These are phyloP conservation scores for Geothlypis trichas DNA, from an alignment of 2,113 vertebrate species.

Conservation along the genomic window DNA sequence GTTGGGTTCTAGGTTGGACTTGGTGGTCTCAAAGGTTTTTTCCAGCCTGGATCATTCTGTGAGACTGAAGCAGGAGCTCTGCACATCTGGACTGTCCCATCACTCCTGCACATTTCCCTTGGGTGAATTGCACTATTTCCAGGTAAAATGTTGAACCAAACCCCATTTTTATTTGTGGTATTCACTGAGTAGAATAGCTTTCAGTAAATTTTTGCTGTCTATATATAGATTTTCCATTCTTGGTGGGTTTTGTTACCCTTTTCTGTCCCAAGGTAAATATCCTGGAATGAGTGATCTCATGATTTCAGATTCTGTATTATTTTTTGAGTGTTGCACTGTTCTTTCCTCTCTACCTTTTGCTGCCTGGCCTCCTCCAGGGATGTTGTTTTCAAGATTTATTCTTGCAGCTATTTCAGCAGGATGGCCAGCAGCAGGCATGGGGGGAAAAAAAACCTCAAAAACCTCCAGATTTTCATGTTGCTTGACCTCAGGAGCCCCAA, in stretches of 20 bases:
- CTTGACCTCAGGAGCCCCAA: not conserved
- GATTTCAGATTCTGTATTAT: not conserved
- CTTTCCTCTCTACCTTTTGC: not conserved
- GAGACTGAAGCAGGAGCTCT: not conserved
- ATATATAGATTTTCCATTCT: not conserved
- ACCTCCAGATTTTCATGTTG: not conserved
- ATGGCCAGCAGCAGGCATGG: not conserved
- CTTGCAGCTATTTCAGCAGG: not conserved
- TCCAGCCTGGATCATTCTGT: not conserved
- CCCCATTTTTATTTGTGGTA: not conserved
- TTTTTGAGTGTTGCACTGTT: not conserved
- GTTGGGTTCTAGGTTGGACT: not conserved
- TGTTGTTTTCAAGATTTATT: not conserved
- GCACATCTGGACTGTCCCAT: accelerated
- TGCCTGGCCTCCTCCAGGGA: not conserved
- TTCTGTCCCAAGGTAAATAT: not conserved
- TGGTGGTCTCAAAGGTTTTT: not conserved
- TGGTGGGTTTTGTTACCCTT: not conserved
- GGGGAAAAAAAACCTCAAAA: not conserved
- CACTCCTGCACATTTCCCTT: not conserved
- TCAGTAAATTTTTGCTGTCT: not conserved
- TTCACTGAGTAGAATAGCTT: not conserved
- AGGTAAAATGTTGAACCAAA: not conserved
- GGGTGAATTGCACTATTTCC: not conserved
- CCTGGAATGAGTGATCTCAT: not conserved